These are phyloP conservation scores for Orius laevigatus DNA, from an alignment of 1,140 invertebrate species.

Conservation along the genomic window DNA sequence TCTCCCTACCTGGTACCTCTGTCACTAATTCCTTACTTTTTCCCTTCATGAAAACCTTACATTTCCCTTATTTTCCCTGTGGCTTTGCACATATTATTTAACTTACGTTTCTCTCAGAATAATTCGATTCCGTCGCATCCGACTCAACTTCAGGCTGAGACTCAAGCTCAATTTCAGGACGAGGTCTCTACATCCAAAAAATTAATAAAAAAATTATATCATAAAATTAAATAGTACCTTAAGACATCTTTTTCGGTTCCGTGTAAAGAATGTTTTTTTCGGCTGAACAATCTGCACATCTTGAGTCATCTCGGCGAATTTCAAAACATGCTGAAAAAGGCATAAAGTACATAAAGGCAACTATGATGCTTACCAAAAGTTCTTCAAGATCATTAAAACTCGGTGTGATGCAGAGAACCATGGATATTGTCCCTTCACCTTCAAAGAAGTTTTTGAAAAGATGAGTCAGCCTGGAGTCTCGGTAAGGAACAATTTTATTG, in stretches of 20 bases:
- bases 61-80: too few species aligned
- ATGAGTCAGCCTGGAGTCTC: constrained; percentile 89
- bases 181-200: constrained; percentile 38
- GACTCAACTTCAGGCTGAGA: constrained; percentile 86
- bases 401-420: constrained; percentile 96
- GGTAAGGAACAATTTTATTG: constrained; percentile 58
- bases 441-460: constrained; percentile 98
- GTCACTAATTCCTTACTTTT: too few species aligned
- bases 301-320: constrained; percentile 6
- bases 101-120: too few species aligned
- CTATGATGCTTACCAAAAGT: constrained; percentile 44
- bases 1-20: too few species aligned
- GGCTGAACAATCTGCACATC: constrained; percentile 1
- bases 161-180: constrained; percentile 88
- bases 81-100: too few species aligned
- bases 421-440: constrained; percentile 84
- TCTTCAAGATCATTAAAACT: constrained; percentile 85
- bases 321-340: not conserved
- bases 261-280: constrained; percentile 1
- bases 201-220: not conserved
- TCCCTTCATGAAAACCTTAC: too few species aligned
- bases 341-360: not conserved
- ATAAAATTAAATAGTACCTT: too few species aligned
- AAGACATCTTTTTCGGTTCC: too few species aligned
- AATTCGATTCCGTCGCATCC: constrained; percentile 27